Conservation (phyloP, 2,113 vertebrate species). For the Apteryx owenii region DNA sequence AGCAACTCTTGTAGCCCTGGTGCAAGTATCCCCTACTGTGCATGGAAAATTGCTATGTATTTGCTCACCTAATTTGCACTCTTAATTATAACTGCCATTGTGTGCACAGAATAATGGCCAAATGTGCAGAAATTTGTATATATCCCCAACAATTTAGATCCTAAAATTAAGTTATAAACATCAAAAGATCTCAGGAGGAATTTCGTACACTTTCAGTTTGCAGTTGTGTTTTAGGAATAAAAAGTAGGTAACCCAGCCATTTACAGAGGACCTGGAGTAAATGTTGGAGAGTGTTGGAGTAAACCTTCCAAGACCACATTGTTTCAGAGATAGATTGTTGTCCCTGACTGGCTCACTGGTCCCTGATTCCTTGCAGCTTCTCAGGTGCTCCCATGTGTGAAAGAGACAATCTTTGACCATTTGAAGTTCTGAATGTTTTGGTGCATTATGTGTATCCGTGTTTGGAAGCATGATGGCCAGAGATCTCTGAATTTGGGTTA, state of each 20-base stretch:
- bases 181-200: background rate
- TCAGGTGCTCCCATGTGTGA: background rate
- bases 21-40: background rate
- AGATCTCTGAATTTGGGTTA: background rate
- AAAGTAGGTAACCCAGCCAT: background rate
- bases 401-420: background rate
- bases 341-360: background rate
- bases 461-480: background rate
- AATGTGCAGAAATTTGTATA: fast-evolving
- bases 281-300: background rate
- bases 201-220: fast-evolving
- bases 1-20: background rate
- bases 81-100: background rate
- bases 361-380: background rate
- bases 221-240: background rate
- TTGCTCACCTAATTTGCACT: background rate
- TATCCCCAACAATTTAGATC: background rate
- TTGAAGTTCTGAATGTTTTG: background rate
- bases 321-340: background rate
- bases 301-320: background rate
- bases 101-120: background rate
- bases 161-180: background rate
- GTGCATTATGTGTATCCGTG: background rate
- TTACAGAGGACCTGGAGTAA: background rate
- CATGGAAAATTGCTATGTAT: background rate